Base-by-base conservation (phyloP, 2,797 vertebrate species). In the Spea hammondii region DNA sequence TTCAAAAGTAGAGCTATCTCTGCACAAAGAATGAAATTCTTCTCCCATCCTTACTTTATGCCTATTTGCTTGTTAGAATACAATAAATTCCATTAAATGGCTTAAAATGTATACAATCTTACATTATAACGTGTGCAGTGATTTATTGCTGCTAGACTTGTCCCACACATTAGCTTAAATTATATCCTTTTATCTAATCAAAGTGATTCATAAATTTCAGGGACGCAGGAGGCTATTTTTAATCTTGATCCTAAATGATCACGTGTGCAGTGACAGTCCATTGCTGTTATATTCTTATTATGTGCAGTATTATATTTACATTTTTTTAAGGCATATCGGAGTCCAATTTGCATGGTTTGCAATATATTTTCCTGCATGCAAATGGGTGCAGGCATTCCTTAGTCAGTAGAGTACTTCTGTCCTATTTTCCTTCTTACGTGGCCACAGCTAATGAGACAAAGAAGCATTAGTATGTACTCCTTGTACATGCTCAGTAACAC, bases 71-170 rank as follows among this genome's bases (percentile, higher is more conserved):
- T 57, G 32, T 75, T 70, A 68, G 59, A 70, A 51, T 70, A 77
- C 76, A 82, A 82, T 82, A 82, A 82, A 77, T 72, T 73, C 49
- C 48, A 72, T 77, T 67, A 73, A 82, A 72, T 68, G 59, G 69
- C 59, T 49, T 77, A 62, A 80, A 82, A 77, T 65, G 51, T 73
- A 82, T 68, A 73, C 60, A 10, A 77, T 65, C 66, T 67, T 59
- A 77, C 11, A 70, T 74, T 53, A 74, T 76, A 70, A 75, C 76
- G 69, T 64, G 62, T 68, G 50, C 62, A 17, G 64, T 83, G 67
- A 82, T 68, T 79, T 72, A 73, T 79, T 17, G 79, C 57, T 72
- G 59, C 59, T 75, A 76, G 2, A 47, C 13, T 71, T 84, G 55
- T 80, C 78, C 79, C 51, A 17, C 45, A 51, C 45, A 70, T 69